These are phyloP conservation scores for Iguana delicatissima DNA, from an alignment of 2,797 vertebrate genomes.

Conservation along the genomic window DNA sequence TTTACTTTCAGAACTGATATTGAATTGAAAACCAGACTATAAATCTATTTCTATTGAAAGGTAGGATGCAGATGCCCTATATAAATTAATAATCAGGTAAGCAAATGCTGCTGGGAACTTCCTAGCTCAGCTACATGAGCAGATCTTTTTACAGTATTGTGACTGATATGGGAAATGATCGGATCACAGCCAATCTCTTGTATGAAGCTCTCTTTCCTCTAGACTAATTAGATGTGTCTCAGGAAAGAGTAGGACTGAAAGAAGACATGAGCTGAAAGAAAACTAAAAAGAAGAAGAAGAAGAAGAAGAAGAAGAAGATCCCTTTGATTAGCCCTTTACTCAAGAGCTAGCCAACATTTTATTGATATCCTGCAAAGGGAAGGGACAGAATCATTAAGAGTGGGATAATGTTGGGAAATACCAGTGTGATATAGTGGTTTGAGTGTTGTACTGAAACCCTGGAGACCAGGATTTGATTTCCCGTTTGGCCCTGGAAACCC, in stretches of 20 bases:
- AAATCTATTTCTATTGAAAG: background rate
- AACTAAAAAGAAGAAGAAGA: too few species aligned
- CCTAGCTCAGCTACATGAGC: background rate
- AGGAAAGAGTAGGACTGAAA: background rate
- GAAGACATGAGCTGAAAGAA: background rate
- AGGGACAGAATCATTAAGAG: background rate
- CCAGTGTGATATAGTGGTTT: too few species aligned
- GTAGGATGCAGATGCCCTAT: background rate
- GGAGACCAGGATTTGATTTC: too few species aligned
- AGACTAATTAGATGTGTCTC: background rate
- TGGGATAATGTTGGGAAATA: background rate
- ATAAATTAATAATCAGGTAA: background rate
- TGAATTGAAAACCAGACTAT: background rate
- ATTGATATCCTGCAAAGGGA: background rate
- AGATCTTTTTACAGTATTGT: background rate
- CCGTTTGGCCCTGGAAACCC: too few species aligned
- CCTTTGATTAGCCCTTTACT: background rate
- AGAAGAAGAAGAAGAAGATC: too few species aligned
- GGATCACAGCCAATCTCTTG: background rate
- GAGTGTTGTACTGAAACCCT: too few species aligned
- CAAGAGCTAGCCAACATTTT: background rate
- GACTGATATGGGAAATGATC: background rate
- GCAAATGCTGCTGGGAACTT: background rate
- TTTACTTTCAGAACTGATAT: background rate
- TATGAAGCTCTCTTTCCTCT: background rate